These are phyloP conservation scores for Brachypodius melanocephalos DNA, from an alignment of 2,113 vertebrate genomes.

Conservation along the genomic window DNA sequence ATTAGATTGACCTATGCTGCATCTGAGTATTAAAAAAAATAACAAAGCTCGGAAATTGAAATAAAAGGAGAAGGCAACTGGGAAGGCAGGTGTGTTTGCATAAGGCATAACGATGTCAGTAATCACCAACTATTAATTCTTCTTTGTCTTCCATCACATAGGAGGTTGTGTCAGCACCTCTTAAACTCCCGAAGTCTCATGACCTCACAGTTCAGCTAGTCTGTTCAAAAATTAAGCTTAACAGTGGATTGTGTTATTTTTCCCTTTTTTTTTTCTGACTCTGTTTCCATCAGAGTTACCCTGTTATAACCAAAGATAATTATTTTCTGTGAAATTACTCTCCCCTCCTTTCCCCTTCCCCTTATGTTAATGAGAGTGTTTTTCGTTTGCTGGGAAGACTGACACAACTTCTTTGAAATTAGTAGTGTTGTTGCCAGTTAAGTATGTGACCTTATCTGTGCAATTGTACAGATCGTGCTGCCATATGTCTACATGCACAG, in stretches of 20 bases:
- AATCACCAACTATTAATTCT: background rate
- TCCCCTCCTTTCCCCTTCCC: background rate
- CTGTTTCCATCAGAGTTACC: background rate
- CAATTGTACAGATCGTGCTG: constrained; percentile 53
- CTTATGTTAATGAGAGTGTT: constrained; percentile 10
- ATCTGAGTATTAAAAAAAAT: background rate
- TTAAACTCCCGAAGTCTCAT: background rate
- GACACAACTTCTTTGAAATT: constrained; percentile 53
- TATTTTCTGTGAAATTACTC: constrained; percentile 27
- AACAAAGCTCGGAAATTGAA: background rate
- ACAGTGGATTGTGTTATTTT: background rate
- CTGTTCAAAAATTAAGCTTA: background rate
- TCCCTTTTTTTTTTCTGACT: background rate
- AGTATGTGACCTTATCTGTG: constrained; percentile 59
- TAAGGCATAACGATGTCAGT: background rate
- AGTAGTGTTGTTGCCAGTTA: constrained; percentile 37
- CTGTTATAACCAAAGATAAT: background rate
- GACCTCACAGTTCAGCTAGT: background rate
- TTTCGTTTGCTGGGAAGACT: constrained; percentile 24
- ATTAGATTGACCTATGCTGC: background rate
- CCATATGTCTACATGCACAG: constrained; percentile 55
- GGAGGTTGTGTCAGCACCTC: background rate
- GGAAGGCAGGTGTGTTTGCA: background rate
- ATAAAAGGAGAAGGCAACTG: background rate
- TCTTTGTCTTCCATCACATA: background rate